Evolutionary conservation across 2,888 invertebrate genomes (phyloP), one percentile per base, ranked within the genome.

Genomic region (Podotricha telesiphe): DNA sequence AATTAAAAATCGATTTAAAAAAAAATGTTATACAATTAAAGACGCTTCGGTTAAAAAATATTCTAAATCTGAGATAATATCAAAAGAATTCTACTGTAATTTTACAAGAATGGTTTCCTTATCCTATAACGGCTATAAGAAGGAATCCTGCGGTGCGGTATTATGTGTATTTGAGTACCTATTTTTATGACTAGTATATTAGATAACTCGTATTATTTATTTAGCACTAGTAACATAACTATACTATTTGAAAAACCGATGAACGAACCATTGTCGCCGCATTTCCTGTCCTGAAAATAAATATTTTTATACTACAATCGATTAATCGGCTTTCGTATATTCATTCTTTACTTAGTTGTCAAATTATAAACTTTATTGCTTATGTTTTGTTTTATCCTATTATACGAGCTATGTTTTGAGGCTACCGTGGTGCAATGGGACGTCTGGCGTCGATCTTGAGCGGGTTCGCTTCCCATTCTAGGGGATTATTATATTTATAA

Each of bases 91-190:
- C 53, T 17, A 17, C 17, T 17, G 11, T 17, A 13, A 34, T 53
- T 34, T 55, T 13, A 55, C 34, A 37, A 55, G 17, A 34, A 55
- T 34, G 55, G 19, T 13, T 37, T 37, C 34, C 37, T 37, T 37
- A 55, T 55, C 6, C 37, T 19, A 17, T 37, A 55, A 55, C 17
- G 17, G 11, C 55, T 19, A 55, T 34, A 37, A 55, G 17, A 55
- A 55, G 10, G 37, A 37, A 55, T 5, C 55, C 17, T 55, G 55
- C 55, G 55, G 55, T 17, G 55, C 10, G 55, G 34, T 37, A 17
- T 37, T 55, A 34, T 37, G 6, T 37, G 19, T 55, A 55, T 55
- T 37, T 55, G 5, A 55, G 34, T 55, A 55, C 37, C 37, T 55
- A 11, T n/a, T 55, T 17, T 37, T 2, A 17, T 37, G 34, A 13